Conservation (phyloP, 2,888 invertebrate species). For the Epirrhoe tristata region DNA sequence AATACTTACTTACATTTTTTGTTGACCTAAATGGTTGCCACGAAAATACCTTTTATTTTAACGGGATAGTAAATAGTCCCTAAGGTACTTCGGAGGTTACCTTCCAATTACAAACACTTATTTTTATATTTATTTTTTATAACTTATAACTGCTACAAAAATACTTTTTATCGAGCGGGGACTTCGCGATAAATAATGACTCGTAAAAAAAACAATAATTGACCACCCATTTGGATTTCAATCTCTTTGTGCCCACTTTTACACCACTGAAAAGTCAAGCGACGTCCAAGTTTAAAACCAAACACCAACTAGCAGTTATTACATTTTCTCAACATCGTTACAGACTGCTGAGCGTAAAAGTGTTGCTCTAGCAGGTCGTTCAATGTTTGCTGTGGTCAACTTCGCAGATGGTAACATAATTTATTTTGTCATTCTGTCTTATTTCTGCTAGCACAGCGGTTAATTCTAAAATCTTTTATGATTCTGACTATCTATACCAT, state of each 20-base stretch:
- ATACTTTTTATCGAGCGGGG: too few relatives aligned
- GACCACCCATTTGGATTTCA: background rate
- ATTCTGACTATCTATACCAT: background rate
- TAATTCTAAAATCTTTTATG: constrained; percentile 10
- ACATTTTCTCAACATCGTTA: constrained; percentile 65
- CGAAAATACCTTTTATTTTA: too few relatives aligned
- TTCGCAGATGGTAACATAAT: constrained; percentile 16
- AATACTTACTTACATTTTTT: too few relatives aligned
- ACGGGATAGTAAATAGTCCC: too few relatives aligned
- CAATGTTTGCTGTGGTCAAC: constrained; percentile 30
- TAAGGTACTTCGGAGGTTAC: too few relatives aligned
- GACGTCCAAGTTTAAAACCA: constrained; percentile 18
- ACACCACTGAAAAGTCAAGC: constrained; percentile 35
- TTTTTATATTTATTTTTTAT: too few relatives aligned
- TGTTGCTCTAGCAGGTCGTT: constrained; percentile 47
- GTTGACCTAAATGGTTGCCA: too few relatives aligned
- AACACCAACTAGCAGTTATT: constrained; percentile 48
- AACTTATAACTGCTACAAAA: too few relatives aligned
- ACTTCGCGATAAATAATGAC: too few relatives aligned
- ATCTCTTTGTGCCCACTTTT: background rate
- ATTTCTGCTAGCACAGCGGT: background rate
- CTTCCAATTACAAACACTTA: too few relatives aligned
- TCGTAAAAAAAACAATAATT: too few relatives aligned
- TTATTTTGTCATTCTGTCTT: constrained; percentile 3
- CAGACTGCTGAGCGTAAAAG: constrained; percentile 47